A percentile compares a stretch with the other conserved stretches of the same genome.
These are phyloP conservation scores for Nymphalis io DNA, from an alignment of 1,140 invertebrate species.

Conservation along the genomic window DNA sequence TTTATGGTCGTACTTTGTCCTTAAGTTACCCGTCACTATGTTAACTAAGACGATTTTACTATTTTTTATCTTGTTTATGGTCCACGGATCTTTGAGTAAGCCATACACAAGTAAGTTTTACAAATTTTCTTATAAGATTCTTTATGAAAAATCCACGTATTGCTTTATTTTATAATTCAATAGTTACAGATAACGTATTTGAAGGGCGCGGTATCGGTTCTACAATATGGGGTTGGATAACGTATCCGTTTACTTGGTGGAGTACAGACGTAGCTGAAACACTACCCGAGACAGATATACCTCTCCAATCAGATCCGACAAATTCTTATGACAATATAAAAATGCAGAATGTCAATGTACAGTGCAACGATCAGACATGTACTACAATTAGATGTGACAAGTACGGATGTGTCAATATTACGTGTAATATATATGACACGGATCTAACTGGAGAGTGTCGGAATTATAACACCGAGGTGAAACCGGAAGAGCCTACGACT, in stretches of 20 bases:
- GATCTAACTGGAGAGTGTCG: conserved; percentile 74
- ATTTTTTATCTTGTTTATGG: conserved; percentile 47
- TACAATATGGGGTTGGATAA: conserved; percentile 76
- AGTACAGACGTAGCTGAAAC: conserved; percentile 45
- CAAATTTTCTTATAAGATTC: background rate
- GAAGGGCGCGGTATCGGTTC: conserved; percentile 69
- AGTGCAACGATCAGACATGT: conserved; percentile 76
- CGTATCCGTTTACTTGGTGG: conserved; percentile 76
- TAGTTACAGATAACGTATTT: conserved; percentile 60
- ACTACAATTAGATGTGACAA: conserved; percentile 71
- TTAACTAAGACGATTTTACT: conserved; percentile 49
- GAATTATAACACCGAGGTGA: conserved; percentile 58
- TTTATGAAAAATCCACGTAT: background rate
- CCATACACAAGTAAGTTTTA: conserved; percentile 57
- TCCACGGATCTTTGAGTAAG: conserved; percentile 50
- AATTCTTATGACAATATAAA: conserved; percentile 47
- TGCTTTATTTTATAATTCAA: conserved; percentile 13
- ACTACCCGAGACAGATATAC: conserved; percentile 43
- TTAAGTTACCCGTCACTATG: conserved; percentile 51
- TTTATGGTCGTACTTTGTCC: conserved; percentile 50
- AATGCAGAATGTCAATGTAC: conserved; percentile 66
- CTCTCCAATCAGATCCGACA: conserved; percentile 33
- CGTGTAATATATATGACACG: conserved; percentile 78
- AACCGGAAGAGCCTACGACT: conserved; percentile 47
- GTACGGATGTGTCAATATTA: conserved; percentile 63